These are phyloP conservation scores for Pseudococcus longispinus DNA, from an alignment of 2,888 invertebrate genomes.

Conservation along the genomic window DNA sequence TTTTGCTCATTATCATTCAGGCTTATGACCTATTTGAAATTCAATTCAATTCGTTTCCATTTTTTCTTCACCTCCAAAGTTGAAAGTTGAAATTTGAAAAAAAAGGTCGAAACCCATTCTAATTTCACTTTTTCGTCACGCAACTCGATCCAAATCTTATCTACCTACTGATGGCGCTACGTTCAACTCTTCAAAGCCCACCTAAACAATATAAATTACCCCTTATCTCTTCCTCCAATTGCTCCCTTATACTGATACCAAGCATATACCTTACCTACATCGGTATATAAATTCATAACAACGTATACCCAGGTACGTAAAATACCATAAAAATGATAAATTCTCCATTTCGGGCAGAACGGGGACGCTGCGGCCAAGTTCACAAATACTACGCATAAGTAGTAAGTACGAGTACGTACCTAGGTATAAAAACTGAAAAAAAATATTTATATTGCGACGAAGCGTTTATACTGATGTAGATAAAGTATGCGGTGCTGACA, in stretches of 20 bases:
- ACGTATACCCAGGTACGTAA: not conserved
- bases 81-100: no score
- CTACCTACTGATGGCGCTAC: no score
- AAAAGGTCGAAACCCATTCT: no score
- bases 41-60: no score
- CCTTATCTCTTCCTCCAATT: not conserved
- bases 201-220: no score
- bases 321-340: conserved; percentile 54
- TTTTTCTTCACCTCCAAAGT: no score
- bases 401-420: not conserved
- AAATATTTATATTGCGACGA: conserved; percentile 48
- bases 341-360: conserved; percentile 27
- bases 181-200: no score
- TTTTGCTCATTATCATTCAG: no score
- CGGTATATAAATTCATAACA: not conserved
- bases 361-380: not conserved
- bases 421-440: not conserved
- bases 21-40: no score
- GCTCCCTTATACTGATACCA: not conserved
- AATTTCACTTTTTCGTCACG: no score
- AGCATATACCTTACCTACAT: not conserved
- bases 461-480: conserved; percentile 52
- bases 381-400: not conserved
- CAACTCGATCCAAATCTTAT: no score
- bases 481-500: conserved; percentile 54